phyloP scores from a whole-genome alignment of 2,888 invertebrate genomes.

The Pollenia amentaria region DNA sequence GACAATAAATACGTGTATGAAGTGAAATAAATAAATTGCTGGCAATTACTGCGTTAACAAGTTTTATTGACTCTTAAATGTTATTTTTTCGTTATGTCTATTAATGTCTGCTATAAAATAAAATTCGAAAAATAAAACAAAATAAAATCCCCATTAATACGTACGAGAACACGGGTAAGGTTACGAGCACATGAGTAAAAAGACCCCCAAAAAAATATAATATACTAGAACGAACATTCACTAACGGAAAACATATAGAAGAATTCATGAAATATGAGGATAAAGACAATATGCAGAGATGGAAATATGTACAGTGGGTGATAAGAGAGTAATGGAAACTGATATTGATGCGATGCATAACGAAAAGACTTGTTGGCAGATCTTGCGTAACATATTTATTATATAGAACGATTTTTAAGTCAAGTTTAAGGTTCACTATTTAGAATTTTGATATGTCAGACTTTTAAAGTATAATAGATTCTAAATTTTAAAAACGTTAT shows the following conservation, averaged over 20 bases:
- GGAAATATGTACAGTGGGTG: slow-evolving; percentile 8
- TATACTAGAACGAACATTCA: slow-evolving; percentile 25
- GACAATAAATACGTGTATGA: slow-evolving; percentile 74
- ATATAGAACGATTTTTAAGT: no score
- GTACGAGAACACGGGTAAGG: neutral
- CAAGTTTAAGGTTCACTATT: no score
- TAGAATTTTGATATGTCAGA: no score
- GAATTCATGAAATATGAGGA: slow-evolving; percentile 65
- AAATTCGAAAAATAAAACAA: slow-evolving; percentile 40
- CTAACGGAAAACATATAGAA: slow-evolving; percentile 30
- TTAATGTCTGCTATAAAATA: slow-evolving; percentile 72
- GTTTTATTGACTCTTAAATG: slow-evolving; percentile 85
- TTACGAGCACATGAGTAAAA: slow-evolving; percentile 9
- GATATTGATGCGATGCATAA: neutral
- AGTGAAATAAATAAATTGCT: slow-evolving; percentile 84
- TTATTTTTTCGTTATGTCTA: slow-evolving; percentile 75
- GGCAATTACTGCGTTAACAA: slow-evolving; percentile 85
- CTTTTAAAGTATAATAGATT: no score
- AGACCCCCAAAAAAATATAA: slow-evolving; percentile 49
- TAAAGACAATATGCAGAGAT: slow-evolving; percentile 2
- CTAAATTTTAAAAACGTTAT: no score
- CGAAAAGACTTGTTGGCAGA: no score
- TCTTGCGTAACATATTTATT: no score
- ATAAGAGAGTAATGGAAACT: neutral
- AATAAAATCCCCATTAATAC: slow-evolving; percentile 44